Conservation (phyloP, 2,888 invertebrate genomes). For the Gastrophysa polygoni region DNA sequence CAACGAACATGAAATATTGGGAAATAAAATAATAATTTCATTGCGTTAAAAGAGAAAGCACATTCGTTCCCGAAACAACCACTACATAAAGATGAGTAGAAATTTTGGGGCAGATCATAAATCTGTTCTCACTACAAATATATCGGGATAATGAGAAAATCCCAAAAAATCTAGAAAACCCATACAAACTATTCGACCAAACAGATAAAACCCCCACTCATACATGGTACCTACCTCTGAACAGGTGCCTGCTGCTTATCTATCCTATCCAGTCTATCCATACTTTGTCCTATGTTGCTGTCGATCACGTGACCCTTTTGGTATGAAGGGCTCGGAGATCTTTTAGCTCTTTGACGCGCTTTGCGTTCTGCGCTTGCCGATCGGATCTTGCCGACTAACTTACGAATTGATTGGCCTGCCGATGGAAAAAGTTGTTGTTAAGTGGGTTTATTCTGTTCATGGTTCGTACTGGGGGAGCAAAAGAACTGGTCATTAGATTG, state of each 20-base stretch:
- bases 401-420: conserved; percentile 79
- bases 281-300: conserved; percentile 57
- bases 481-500: neutral
- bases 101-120: no score
- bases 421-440: conserved; percentile 44
- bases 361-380: conserved; percentile 74
- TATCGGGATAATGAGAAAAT: no score
- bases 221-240: conserved; percentile 38
- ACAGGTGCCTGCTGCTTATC: conserved; percentile 38
- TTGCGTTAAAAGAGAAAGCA: no score
- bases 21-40: no score
- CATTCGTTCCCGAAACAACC: no score
- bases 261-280: conserved; percentile 40
- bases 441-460: neutral
- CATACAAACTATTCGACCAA: no score
- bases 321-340: conserved; percentile 67
- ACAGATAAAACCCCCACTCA: no score
- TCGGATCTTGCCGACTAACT: conserved; percentile 81
- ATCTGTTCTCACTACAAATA: no score
- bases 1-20: no score
- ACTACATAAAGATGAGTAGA: no score
- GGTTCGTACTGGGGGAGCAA: neutral
- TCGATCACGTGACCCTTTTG: conserved; percentile 64
- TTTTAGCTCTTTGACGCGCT: conserved; percentile 59
- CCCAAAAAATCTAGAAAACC: no score